These are phyloP conservation scores for Macaria notata DNA, from an alignment of 2,888 invertebrate species.

Conservation along the genomic window DNA sequence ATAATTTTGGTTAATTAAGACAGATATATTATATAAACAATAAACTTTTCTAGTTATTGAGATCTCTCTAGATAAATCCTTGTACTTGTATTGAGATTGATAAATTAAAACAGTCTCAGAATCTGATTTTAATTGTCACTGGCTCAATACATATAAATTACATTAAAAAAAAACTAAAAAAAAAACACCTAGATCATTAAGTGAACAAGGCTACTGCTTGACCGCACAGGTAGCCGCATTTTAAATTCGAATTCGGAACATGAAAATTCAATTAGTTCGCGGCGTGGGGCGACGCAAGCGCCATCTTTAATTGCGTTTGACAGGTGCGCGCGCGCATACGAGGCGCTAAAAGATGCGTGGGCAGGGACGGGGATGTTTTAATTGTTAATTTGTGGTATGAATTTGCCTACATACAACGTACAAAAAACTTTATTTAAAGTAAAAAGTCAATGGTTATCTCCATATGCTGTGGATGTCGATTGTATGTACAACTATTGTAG, in stretches of 20 bases:
- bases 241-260: constrained; percentile 62
- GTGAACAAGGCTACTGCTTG: constrained; percentile 42
- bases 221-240: constrained; percentile 52
- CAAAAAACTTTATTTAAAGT: not conserved
- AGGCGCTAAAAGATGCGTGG: constrained; percentile 39
- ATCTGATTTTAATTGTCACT: constrained; percentile 18
- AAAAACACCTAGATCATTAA: constrained; percentile 42
- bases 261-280: constrained; percentile 81
- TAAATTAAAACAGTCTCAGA: too few species aligned
- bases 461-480: too few species aligned
- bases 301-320: constrained; percentile 72
- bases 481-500: too few species aligned
- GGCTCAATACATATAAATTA: constrained; percentile 22
- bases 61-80: too few species aligned
- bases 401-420: not conserved
- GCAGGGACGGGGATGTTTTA: constrained; percentile 47
- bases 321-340: constrained; percentile 66
- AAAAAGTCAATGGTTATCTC: too few species aligned
- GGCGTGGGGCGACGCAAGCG: constrained; percentile 52
- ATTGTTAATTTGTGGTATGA: constrained; percentile 31
- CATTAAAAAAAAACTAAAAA: constrained; percentile 27
- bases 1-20: too few species aligned
- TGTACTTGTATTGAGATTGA: too few species aligned
- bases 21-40: too few species aligned
- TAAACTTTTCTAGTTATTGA: too few species aligned